phyloP scores from a whole-genome alignment of 2,113 vertebrate genomes.

The Nettapus auritus region DNA sequence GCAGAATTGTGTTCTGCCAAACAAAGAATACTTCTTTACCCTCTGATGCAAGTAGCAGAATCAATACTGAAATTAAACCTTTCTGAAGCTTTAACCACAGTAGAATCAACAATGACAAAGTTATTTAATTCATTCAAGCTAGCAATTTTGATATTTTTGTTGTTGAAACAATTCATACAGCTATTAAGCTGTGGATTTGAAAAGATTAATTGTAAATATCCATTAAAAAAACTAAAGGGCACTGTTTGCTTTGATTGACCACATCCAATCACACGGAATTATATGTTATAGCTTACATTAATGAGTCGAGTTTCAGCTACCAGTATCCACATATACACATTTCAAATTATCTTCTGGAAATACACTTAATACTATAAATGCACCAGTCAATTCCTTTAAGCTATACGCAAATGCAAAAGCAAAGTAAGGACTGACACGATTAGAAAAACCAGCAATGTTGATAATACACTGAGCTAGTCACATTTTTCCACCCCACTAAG shows the following conservation, averaged over 20 bases:
- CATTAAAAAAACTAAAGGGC: neutral
- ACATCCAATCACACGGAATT: neutral
- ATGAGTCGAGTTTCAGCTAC: neutral
- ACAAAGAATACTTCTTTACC: neutral
- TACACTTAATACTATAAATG: neutral
- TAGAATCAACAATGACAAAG: neutral
- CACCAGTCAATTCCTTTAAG: neutral
- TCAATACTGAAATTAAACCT: neutral
- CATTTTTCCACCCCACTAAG: too few relatives aligned
- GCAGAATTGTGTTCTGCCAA: neutral
- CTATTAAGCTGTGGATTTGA: neutral
- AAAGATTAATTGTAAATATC: neutral
- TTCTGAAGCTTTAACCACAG: neutral
- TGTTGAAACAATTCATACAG: neutral
- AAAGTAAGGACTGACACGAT: neutral
- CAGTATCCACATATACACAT: neutral
- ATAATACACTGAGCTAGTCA: neutral
- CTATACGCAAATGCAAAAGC: neutral
- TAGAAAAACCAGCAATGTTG: neutral
- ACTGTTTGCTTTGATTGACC: neutral
- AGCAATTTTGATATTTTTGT: rapidly evolving
- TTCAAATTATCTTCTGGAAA: neutral
- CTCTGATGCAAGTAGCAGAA: neutral
- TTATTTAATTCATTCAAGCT: neutral
- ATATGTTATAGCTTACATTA: neutral